Evolutionary conservation across 2,888 invertebrate genomes (phyloP).

Genomic region (Calliphora vomitoria): DNA sequence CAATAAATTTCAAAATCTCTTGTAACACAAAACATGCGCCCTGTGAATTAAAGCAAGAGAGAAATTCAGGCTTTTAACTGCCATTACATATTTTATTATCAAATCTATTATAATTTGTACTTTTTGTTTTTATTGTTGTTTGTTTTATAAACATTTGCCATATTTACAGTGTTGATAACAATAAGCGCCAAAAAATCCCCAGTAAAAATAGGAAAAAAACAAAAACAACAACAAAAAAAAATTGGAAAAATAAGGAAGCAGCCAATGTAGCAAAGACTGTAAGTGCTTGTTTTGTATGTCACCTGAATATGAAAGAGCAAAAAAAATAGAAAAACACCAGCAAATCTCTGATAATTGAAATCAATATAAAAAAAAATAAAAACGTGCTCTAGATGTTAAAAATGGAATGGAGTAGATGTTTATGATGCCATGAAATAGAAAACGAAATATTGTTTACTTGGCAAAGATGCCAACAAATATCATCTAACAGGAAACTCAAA

Average conservation of each 20-base stretch:
- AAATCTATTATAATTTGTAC: constrained; percentile 22
- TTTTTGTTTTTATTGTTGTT: constrained; percentile 21
- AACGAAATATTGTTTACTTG: constrained; percentile 57
- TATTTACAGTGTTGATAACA: constrained; percentile 82
- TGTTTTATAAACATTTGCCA: constrained; percentile 76
- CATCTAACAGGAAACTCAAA: neutral
- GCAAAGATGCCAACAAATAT: constrained; percentile 37
- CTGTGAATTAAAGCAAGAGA: constrained; percentile 16
- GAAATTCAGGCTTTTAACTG: neutral
- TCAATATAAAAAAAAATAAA: constrained; percentile 64
- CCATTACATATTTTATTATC: constrained; percentile 44
- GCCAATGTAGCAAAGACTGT: neutral
- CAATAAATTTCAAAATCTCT: constrained; percentile 1
- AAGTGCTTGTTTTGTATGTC: constrained; percentile 40
- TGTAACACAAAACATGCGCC: constrained; percentile 57
- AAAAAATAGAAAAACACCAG: constrained; percentile 37
- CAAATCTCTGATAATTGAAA: constrained; percentile 72
- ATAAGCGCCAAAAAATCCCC: constrained; percentile 80
- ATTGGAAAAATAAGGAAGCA: neutral
- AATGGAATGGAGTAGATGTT: constrained; percentile 17
- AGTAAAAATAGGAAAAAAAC: neutral
- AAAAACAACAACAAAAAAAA: constrained; percentile 60
- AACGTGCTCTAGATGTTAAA: constrained; percentile 69
- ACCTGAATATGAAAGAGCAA: constrained; percentile 54
- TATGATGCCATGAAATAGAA: constrained; percentile 41